Conservation (phyloP, 2,888 invertebrate species). For the Neria commutata region DNA sequence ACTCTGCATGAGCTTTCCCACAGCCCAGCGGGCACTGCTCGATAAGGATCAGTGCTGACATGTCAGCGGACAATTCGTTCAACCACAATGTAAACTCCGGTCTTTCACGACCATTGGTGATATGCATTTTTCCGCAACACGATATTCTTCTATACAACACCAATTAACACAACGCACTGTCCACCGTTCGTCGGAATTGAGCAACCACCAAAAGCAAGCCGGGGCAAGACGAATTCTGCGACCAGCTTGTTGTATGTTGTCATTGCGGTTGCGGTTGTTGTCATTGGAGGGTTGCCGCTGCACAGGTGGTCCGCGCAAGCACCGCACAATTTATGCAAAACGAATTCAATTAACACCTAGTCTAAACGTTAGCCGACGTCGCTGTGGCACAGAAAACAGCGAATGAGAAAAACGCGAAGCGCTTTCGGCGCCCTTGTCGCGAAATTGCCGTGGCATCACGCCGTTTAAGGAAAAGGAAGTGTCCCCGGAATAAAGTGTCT, state of each 20-base stretch:
- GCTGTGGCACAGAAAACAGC: slow-evolving; percentile 11
- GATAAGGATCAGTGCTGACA: slow-evolving; percentile 53
- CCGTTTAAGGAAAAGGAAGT: too few relatives aligned
- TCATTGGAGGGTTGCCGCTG: not conserved
- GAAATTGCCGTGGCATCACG: not conserved
- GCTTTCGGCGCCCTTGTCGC: slow-evolving; percentile 41
- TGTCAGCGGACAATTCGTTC: slow-evolving; percentile 55
- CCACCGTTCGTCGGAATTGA: not conserved
- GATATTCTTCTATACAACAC: too few relatives aligned
- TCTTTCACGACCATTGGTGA: not conserved
- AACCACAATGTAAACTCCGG: not conserved
- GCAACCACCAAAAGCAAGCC: not conserved
- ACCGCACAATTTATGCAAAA: slow-evolving; percentile 57
- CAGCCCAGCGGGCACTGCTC: not conserved
- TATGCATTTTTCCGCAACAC: not conserved
- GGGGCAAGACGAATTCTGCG: too few relatives aligned
- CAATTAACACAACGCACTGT: not conserved
- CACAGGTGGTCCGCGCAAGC: slow-evolving; percentile 26
- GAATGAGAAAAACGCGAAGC: slow-evolving; percentile 8
- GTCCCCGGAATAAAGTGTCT: too few relatives aligned
- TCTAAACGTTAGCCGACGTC: slow-evolving; percentile 31
- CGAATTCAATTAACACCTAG: slow-evolving; percentile 62
- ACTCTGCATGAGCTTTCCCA: slow-evolving; percentile 1
- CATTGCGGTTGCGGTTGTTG: not conserved
- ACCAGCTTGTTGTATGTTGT: not conserved